Evolutionary conservation across 2,113 vertebrate genomes (phyloP).

Genomic region (Passer domesticus): DNA sequence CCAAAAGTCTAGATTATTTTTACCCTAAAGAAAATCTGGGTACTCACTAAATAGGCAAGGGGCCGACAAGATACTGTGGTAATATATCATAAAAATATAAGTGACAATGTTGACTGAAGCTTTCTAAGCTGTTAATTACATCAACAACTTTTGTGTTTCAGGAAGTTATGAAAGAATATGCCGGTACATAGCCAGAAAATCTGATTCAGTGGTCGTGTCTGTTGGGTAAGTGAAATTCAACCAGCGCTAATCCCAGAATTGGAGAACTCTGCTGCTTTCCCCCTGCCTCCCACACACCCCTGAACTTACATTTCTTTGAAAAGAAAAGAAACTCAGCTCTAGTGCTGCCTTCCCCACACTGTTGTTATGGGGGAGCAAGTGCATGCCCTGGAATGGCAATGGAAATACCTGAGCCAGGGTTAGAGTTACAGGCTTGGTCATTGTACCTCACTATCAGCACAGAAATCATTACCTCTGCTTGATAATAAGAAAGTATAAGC

Average conservation of each 20-base stretch:
- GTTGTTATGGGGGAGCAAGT: neutral
- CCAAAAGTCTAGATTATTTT: neutral
- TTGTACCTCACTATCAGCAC: neutral
- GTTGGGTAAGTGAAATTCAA: constrained; percentile 28
- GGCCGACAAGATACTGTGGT: no score
- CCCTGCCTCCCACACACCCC: neutral
- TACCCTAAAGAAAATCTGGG: neutral
- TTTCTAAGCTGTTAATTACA: neutral
- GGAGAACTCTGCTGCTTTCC: neutral
- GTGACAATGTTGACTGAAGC: neutral
- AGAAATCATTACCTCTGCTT: neutral
- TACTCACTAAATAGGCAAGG: neutral
- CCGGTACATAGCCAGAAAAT: neutral
- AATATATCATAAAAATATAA: neutral
- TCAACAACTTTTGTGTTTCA: neutral
- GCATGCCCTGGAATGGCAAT: neutral
- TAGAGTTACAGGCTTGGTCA: neutral
- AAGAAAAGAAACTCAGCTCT: neutral
- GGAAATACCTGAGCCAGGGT: neutral
- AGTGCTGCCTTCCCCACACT: neutral
- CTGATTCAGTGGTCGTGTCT: constrained; percentile 30
- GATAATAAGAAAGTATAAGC: neutral
- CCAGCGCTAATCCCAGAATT: neutral
- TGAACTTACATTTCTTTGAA: neutral
- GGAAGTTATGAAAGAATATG: neutral